A percentile compares a stretch with the other conserved stretches of the same genome.
Conservation (phyloP, 2,797 vertebrate species). For the Coracias cyanogaster region DNA sequence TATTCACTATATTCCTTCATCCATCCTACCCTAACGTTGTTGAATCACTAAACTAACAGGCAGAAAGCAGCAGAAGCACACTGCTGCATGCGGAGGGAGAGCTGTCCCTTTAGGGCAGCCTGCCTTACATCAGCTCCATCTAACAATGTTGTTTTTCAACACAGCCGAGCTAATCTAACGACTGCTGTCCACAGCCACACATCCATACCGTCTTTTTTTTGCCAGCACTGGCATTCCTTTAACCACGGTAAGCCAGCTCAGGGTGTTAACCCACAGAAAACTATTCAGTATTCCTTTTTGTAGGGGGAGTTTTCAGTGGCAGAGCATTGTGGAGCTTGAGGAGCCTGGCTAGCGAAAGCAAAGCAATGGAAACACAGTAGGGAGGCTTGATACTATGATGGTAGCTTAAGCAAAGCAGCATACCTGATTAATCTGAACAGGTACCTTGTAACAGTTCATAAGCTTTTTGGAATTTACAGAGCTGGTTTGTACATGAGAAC, state of each 20-base stretch:
- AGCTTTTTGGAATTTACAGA: background rate
- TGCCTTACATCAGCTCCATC: background rate
- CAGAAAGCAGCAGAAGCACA: background rate
- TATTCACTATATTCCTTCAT: background rate
- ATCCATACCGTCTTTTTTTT: background rate
- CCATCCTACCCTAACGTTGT: background rate
- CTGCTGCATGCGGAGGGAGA: background rate
- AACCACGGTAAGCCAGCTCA: background rate
- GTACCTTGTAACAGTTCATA: background rate
- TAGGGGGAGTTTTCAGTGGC: background rate
- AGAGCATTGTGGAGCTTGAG: background rate
- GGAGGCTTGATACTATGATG: background rate
- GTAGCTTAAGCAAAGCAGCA: background rate
- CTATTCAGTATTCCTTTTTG: background rate
- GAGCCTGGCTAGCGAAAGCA: background rate
- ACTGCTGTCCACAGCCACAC: background rate
- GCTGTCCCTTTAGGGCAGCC: background rate
- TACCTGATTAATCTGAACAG: background rate
- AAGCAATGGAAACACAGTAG: background rate
- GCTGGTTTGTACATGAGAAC: background rate
- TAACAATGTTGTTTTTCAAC: background rate
- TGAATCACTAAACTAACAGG: background rate
- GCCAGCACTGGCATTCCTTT: conserved; percentile 11
- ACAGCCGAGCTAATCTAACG: background rate
- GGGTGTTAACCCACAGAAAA: background rate